Conservation (phyloP, 2,888 invertebrate genomes). For the Unio pictorum region DNA sequence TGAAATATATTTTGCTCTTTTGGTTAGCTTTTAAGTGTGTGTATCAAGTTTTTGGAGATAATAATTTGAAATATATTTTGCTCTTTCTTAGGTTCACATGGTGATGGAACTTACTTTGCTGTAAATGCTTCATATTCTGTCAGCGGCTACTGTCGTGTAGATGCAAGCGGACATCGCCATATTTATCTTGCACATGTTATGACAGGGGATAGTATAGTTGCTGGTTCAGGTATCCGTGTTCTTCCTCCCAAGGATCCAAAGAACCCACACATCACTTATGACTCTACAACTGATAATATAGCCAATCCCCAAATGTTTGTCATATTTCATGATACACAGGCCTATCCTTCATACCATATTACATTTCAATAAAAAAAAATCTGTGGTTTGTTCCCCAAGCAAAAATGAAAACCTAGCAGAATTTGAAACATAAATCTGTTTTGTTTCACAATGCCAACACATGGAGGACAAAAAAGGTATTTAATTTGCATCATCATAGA, state of each 20-base stretch:
- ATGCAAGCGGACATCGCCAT: conserved; percentile 13
- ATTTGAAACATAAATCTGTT: no score
- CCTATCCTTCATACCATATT: conserved; percentile 19
- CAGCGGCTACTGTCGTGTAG: conserved; percentile 9
- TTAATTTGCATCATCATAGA: no score
- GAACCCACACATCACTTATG: conserved; percentile 4
- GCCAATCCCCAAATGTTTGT: conserved; percentile 19
- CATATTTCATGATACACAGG: conserved; percentile 28
- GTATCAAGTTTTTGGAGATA: no score
- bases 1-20: no score
- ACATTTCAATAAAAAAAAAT: not conserved
- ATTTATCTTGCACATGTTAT: conserved; percentile 21
- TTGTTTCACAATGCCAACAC: no score
- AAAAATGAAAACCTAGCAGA: no score
- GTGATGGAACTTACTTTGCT: conserved; percentile 23
- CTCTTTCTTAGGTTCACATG: conserved; percentile 1
- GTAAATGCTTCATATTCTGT: conserved; percentile 12
- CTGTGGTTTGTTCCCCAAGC: no score
- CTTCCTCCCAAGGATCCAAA: conserved; percentile 9
- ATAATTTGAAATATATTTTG: no score
- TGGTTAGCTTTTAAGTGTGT: no score
- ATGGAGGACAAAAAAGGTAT: no score
- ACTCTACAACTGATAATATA: conserved; percentile 23
- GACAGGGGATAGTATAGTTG: conserved; percentile 20
- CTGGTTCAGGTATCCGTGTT: not conserved